Conservation (phyloP, 2,888 invertebrate species). For the Nomada ferruginata region DNA sequence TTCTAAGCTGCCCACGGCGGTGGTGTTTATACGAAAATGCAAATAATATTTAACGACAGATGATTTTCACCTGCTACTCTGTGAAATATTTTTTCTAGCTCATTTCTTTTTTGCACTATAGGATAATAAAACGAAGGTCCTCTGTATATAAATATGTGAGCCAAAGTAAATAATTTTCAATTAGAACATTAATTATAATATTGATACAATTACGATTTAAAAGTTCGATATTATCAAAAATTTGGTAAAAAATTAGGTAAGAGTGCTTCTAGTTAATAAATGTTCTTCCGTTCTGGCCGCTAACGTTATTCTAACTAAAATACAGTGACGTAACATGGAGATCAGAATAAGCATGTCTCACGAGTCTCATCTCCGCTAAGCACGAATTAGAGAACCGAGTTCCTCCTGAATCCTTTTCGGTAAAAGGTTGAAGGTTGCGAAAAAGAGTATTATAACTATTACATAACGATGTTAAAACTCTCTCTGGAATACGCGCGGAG, state of each 20-base stretch:
- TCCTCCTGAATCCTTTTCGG: conserved; percentile 42
- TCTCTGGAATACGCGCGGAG: not conserved
- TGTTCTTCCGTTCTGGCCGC: not conserved
- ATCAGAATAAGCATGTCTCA: conserved; percentile 6
- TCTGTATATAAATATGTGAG: too few relatives aligned
- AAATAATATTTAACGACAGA: conserved; percentile 25
- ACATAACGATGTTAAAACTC: conserved; percentile 39
- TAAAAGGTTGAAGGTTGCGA: conserved; percentile 50
- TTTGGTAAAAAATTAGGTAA: too few relatives aligned
- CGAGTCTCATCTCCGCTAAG: conserved; percentile 3
- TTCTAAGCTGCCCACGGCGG: not conserved
- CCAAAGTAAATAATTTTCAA: too few relatives aligned
- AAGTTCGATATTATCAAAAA: too few relatives aligned
- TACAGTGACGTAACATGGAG: conserved; percentile 20
- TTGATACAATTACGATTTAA: too few relatives aligned
- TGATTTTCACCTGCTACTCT: not conserved
- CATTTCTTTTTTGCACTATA: not conserved
- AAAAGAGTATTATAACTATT: conserved; percentile 56
- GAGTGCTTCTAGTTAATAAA: too few relatives aligned
- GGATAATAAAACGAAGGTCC: not conserved
- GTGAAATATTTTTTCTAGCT: conserved; percentile 1
- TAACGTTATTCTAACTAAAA: conserved; percentile 25
- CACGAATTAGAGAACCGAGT: conserved; percentile 25
- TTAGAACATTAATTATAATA: not conserved
- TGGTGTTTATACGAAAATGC: conserved; percentile 5